These are phyloP conservation scores for Paraplagusia blochii DNA, from an alignment of 2,113 vertebrate genomes.

Conservation along the genomic window DNA sequence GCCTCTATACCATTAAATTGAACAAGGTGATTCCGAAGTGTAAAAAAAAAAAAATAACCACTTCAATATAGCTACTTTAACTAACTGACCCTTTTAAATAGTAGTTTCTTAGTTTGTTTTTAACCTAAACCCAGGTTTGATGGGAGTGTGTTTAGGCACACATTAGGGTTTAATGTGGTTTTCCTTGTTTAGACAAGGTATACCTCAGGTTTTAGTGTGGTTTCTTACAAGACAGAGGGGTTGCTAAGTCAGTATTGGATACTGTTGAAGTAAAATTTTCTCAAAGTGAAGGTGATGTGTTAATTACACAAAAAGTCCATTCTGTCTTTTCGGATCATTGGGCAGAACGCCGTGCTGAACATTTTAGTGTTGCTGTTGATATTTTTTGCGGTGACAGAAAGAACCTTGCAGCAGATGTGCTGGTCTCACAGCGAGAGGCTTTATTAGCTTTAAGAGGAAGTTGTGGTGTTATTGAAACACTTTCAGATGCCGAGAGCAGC, in stretches of 20 bases:
- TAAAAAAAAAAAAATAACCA: too few relatives aligned
- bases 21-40: too few relatives aligned
- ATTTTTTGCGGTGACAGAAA: slow-evolving; percentile 16
- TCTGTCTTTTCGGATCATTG: neutral
- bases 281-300: neutral
- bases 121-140: too few relatives aligned
- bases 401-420: slow-evolving; percentile 54
- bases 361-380: neutral
- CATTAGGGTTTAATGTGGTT: neutral
- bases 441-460: slow-evolving; percentile 59
- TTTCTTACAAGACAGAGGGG: neutral
- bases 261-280: neutral
- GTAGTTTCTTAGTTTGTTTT: too few relatives aligned
- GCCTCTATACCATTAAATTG: too few relatives aligned
- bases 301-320: neutral
- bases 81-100: too few relatives aligned
- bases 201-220: neutral
- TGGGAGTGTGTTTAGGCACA: too few relatives aligned
- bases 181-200: neutral
- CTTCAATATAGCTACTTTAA: too few relatives aligned
- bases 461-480: slow-evolving; percentile 63
- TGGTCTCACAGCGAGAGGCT: slow-evolving; percentile 46
- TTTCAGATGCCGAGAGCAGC: slow-evolving; percentile 41
- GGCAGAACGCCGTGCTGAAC: neutral
- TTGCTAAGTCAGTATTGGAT: neutral